Evolutionary conservation across 2,797 vertebrate species (phyloP).

Genomic region (Gouania willdenowi): DNA sequence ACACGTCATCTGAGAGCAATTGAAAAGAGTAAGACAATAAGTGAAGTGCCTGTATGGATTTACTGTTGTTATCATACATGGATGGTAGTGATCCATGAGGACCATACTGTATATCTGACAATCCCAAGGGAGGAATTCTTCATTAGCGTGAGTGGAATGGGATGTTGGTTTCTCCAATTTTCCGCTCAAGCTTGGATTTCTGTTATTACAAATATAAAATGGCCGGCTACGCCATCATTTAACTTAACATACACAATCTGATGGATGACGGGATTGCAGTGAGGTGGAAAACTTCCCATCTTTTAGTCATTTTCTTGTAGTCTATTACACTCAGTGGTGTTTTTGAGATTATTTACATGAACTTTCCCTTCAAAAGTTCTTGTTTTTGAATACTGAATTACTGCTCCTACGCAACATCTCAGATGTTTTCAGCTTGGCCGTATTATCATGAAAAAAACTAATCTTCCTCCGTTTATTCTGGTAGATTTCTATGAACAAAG

Average conservation of each 20-base stretch:
- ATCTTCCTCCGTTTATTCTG: slow-evolving; percentile 18
- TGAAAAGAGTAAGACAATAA: slow-evolving; percentile 13
- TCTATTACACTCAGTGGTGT: neutral
- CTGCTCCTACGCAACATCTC: slow-evolving; percentile 18
- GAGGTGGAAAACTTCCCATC: slow-evolving; percentile 6
- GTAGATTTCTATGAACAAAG: slow-evolving; percentile 35
- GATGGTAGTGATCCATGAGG: slow-evolving; percentile 19
- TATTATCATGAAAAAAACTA: slow-evolving; percentile 28
- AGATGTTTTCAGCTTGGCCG: slow-evolving; percentile 21
- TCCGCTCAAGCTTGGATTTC: too few species aligned
- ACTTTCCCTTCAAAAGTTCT: too few species aligned
- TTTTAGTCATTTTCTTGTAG: slow-evolving; percentile 3
- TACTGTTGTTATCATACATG: too few species aligned
- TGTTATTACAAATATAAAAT: too few species aligned
- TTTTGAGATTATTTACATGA: neutral
- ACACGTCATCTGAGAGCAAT: too few species aligned
- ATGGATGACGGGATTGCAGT: slow-evolving; percentile 21
- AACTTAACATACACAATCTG: neutral
- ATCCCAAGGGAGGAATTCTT: slow-evolving; percentile 28
- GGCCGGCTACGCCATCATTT: slow-evolving; percentile 9
- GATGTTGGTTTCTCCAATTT: too few species aligned
- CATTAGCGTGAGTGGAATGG: too few species aligned
- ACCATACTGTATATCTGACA: slow-evolving; percentile 13
- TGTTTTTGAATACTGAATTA: slow-evolving; percentile 1
- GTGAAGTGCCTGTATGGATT: too few species aligned